Percentiles rank a stretch among this genome's conserved stretches.
Conservation (phyloP, 92 coral and sea anemone species). For the Phenganax subtilis region DNA sequence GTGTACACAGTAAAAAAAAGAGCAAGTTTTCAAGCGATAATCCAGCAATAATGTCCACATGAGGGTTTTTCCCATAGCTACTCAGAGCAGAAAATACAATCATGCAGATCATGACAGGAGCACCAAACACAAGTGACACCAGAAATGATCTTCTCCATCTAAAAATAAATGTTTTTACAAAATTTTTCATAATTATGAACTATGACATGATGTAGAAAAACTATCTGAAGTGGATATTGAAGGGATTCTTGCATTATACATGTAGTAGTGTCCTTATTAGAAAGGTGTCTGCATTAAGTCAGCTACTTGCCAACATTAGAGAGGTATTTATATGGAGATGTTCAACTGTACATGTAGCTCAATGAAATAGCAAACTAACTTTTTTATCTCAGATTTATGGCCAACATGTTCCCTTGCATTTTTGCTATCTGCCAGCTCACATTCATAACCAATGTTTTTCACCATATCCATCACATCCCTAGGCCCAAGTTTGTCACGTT, state of each 20-base stretch:
- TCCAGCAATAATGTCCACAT: conserved; percentile 68
- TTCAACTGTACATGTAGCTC: too few species aligned
- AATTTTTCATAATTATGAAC: too few species aligned
- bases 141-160: conserved; percentile 95
- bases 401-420: conserved; percentile 72
- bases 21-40: conserved; percentile 89
- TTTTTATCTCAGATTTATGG: conserved; percentile 69
- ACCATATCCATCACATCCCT: conserved; percentile 81
- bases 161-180: not conserved
- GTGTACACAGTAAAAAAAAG: conserved; percentile 84
- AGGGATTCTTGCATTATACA: not conserved
- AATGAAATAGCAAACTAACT: conserved; percentile 50
- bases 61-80: conserved; percentile 66
- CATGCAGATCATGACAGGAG: conserved; percentile 74
- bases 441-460: conserved; percentile 68
- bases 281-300: not conserved
- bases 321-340: too few species aligned
- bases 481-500: conserved; percentile 78
- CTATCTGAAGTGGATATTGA: not conserved
- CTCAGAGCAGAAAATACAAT: conserved; percentile 67
- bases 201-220: not conserved
- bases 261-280: not conserved
- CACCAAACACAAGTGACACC: conserved; percentile 86
- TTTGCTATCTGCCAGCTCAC: conserved; percentile 59
- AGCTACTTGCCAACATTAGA: too few species aligned